Conservation (phyloP, 92 coral and sea anemone genomes). For the Palythoa heliodiscus region DNA sequence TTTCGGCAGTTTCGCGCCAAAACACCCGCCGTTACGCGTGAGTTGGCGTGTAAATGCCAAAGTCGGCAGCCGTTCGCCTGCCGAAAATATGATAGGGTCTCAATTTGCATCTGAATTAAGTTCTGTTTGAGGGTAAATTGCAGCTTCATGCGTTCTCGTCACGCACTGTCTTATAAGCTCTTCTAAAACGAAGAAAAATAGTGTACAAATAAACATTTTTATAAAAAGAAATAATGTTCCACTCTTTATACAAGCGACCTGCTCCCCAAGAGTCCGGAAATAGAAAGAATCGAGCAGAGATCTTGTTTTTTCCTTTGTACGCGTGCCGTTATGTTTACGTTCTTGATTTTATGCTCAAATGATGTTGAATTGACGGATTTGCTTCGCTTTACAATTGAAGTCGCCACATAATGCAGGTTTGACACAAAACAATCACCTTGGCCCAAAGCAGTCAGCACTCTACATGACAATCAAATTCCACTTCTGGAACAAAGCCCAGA, state of each 20-base stretch:
- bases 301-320: conserved; percentile 21
- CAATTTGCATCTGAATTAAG: conserved; percentile 5
- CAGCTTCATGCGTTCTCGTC: conserved; percentile 6
- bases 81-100: background rate
- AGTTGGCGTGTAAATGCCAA: conserved; percentile 15
- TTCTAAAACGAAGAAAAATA: conserved; percentile 38
- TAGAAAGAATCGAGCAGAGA: conserved; percentile 10
- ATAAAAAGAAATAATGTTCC: background rate
- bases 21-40: conserved; percentile 26
- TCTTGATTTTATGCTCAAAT: conserved; percentile 11
- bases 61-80: conserved; percentile 14
- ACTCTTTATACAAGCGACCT: background rate
- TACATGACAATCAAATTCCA: conserved; percentile 11
- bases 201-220: conserved; percentile 12
- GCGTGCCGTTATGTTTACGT: conserved; percentile 46
- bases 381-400: conserved; percentile 15
- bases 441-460: conserved; percentile 29
- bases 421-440: conserved; percentile 16
- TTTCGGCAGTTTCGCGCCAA: conserved; percentile 41
- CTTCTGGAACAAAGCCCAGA: conserved; percentile 26
- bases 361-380: conserved; percentile 27
- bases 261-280: conserved; percentile 26
- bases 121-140: background rate
- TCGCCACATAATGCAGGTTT: background rate
- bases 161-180: conserved; percentile 21